Conservation (phyloP, 2,797 vertebrate genomes). For the Enteromius viviparus region DNA sequence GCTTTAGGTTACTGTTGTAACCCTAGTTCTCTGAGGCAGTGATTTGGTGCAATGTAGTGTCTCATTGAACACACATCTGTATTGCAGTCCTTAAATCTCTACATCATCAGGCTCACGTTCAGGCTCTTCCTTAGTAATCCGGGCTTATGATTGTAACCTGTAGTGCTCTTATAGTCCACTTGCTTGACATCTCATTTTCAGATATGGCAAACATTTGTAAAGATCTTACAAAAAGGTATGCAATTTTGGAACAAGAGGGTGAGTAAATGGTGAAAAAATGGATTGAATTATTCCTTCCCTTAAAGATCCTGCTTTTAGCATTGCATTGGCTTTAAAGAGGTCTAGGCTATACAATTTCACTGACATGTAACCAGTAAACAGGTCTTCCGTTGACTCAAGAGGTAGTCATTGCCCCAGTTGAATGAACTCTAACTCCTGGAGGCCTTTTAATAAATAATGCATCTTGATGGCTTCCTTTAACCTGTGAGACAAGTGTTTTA, state of each 20-base stretch:
- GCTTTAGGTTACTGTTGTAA: conserved; percentile 6
- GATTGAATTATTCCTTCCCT: not conserved
- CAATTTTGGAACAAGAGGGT: not conserved
- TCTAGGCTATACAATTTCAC: not conserved
- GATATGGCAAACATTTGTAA: not conserved
- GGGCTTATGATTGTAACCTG: not conserved
- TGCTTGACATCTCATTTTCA: not conserved
- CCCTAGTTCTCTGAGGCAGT: not conserved
- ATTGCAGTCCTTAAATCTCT: not conserved
- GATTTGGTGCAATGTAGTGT: not conserved
- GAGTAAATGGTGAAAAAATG: not conserved
- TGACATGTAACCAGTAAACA: not conserved
- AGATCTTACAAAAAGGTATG: not conserved
- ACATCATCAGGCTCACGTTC: not conserved
- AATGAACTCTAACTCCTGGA: not conserved
- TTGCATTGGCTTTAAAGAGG: not conserved
- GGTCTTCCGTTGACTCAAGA: not conserved
- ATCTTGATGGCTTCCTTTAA: not conserved
- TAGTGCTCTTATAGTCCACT: not conserved
- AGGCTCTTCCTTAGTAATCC: not conserved
- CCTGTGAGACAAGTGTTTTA: not conserved
- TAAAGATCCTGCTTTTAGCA: not conserved
- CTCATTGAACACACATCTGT: not conserved
- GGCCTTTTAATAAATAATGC: not conserved
- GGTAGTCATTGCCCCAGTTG: not conserved